A percentile compares a stretch with the other conserved stretches of the same genome.
phyloP scores from a whole-genome alignment of 2,888 invertebrate species.

The Boloria euphrosyne region DNA sequence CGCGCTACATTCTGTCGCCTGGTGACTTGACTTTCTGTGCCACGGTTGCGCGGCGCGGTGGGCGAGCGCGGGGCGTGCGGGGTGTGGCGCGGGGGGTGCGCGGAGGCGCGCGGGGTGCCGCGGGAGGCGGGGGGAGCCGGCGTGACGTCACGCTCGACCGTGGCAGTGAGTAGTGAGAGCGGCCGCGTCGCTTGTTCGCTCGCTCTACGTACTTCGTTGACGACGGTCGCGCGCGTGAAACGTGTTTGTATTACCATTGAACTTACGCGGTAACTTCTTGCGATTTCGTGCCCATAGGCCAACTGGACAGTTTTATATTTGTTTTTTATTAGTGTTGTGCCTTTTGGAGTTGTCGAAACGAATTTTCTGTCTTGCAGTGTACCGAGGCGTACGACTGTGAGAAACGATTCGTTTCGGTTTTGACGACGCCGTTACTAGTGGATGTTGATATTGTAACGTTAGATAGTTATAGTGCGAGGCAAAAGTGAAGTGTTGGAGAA shows the following conservation, averaged over 20 bases:
- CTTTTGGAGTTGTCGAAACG: constrained; percentile 52
- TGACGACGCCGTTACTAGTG: constrained; percentile 65
- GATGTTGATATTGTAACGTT: constrained; percentile 67
- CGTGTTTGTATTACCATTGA: constrained; percentile 63
- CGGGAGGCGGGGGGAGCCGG: constrained; percentile 53
- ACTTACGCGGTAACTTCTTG: constrained; percentile 61
- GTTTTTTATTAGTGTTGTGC: constrained; percentile 69
- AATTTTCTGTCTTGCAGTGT: constrained; percentile 53
- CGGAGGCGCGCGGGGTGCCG: constrained; percentile 44
- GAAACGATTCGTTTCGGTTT: constrained; percentile 66
- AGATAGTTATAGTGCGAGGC: constrained; percentile 72
- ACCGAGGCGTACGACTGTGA: constrained; percentile 57
- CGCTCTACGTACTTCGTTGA: constrained; percentile 72
- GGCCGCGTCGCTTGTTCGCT: constrained; percentile 72
- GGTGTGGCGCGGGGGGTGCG: constrained; percentile 52
- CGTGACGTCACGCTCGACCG: constrained; percentile 80
- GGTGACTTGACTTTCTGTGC: constrained; percentile 77
- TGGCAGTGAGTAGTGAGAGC: constrained; percentile 82
- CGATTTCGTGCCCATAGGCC: constrained; percentile 54
- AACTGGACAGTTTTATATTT: constrained; percentile 62
- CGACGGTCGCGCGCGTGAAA: constrained; percentile 77
- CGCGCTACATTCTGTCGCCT: constrained; percentile 74
- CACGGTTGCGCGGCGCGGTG: constrained; percentile 64
- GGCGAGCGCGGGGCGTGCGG: constrained; percentile 44
- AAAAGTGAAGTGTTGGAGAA: constrained; percentile 78